phyloP scores from a whole-genome alignment of 1,140 invertebrate genomes.

The Conopomorpha cramerella region DNA sequence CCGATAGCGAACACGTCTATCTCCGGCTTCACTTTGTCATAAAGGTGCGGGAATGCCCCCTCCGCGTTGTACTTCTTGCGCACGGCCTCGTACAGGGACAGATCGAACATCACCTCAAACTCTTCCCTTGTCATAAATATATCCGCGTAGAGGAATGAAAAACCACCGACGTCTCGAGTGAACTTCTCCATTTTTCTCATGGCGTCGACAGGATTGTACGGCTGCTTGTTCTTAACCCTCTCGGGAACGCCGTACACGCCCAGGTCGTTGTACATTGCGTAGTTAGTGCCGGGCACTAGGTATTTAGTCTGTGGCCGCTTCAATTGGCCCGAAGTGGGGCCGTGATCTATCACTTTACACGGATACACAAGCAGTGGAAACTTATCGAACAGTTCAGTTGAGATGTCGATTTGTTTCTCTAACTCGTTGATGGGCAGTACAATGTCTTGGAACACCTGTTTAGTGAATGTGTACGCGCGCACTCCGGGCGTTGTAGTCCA shows the following conservation, averaged over 20 bases:
- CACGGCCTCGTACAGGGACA: constrained; percentile 74
- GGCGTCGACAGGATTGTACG: constrained; percentile 42
- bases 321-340: constrained; percentile 74
- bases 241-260: constrained; percentile 81
- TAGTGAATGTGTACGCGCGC: constrained; percentile 77
- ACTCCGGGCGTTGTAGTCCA: constrained; percentile 79
- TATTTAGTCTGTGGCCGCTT: constrained; percentile 63
- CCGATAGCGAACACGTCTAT: constrained; percentile 70
- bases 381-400: constrained; percentile 71
- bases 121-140: constrained; percentile 85
- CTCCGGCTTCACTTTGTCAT: constrained; percentile 81
- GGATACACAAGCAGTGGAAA: constrained; percentile 86
- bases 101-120: constrained; percentile 84
- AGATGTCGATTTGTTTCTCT: constrained; percentile 67
- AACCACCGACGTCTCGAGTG: constrained; percentile 68
- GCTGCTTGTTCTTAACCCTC: constrained; percentile 64
- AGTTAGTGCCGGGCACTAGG: constrained; percentile 57
- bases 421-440: constrained; percentile 74
- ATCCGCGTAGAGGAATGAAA: constrained; percentile 71
- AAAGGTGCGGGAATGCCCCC: constrained; percentile 80
- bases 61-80: constrained; percentile 66
- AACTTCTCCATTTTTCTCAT: constrained; percentile 57
- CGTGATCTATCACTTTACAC: constrained; percentile 71
- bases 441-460: constrained; percentile 85
- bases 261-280: constrained; percentile 77